phyloP scores from a whole-genome alignment of 2,113 vertebrate genomes.

The Pelusios castaneus region DNA sequence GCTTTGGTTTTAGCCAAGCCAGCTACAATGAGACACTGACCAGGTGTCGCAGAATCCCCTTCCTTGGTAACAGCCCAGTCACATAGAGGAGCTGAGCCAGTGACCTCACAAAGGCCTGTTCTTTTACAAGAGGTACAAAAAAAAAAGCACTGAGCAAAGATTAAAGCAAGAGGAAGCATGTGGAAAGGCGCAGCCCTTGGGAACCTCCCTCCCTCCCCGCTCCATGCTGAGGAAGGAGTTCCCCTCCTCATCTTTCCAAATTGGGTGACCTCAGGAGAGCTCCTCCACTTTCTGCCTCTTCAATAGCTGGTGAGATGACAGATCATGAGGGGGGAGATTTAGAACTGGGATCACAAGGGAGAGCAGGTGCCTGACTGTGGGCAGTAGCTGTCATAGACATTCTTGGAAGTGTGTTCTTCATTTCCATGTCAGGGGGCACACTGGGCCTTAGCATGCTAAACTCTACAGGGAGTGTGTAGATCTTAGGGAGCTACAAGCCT shows the following conservation, averaged over 20 bases:
- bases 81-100: neutral
- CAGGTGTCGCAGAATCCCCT: neutral
- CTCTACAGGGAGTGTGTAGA: neutral
- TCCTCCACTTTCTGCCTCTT: neutral
- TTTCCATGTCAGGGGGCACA: neutral
- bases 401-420: neutral
- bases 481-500: neutral
- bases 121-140: conserved; percentile 1
- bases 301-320: neutral
- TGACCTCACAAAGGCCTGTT: neutral
- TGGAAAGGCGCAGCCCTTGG: neutral
- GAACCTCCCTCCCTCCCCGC: neutral
- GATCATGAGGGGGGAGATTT: neutral
- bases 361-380: neutral
- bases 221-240: conserved; percentile 12
- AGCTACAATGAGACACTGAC: neutral
- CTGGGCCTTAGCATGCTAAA: neutral
- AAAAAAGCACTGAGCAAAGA: neutral
- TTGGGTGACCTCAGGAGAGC: neutral
- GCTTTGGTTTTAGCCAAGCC: conserved; percentile 5
- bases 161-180: neutral
- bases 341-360: neutral
- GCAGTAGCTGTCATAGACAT: neutral
- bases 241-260: neutral
- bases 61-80: neutral